Conservation (phyloP, 23 tunicate genomes). For the Halocynthia aurantium region DNA sequence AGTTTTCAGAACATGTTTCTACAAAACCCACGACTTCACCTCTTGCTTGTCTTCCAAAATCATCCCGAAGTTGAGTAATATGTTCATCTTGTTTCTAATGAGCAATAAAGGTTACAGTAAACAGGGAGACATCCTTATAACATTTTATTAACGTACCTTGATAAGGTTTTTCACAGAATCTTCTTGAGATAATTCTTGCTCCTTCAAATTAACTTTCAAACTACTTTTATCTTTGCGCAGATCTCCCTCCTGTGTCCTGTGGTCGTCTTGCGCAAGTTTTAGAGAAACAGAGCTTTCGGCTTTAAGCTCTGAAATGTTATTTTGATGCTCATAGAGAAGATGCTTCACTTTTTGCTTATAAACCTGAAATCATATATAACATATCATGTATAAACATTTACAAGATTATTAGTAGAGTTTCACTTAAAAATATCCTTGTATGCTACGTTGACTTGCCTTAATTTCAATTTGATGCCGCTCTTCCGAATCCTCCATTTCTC, state of each 20-base stretch:
- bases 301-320: slow-evolving; percentile 87
- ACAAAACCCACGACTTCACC: neutral
- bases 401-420: neutral
- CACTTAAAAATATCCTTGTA: no score
- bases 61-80: slow-evolving; percentile 63
- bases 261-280: slow-evolving; percentile 84
- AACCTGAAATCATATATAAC: slow-evolving; percentile 23
- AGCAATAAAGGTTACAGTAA: no score
- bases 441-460: slow-evolving; percentile 28
- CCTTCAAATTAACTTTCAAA: slow-evolving; percentile 69
- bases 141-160: slow-evolving; percentile 26
- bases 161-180: slow-evolving; percentile 85
- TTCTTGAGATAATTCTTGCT: slow-evolving; percentile 90
- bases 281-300: slow-evolving; percentile 84
- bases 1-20: neutral
- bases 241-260: slow-evolving; percentile 70
- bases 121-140: neutral
- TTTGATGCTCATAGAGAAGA: slow-evolving; percentile 95
- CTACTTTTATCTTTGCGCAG: slow-evolving; percentile 85
- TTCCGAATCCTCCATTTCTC: slow-evolving; percentile 99
- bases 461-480: slow-evolving; percentile 99
- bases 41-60: slow-evolving; percentile 82
- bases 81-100: slow-evolving; percentile 69
- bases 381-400: neutral
- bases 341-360: slow-evolving; percentile 99